These are phyloP conservation scores for Priocnemis perturbator DNA, from an alignment of 2,888 invertebrate genomes.

Conservation along the genomic window DNA sequence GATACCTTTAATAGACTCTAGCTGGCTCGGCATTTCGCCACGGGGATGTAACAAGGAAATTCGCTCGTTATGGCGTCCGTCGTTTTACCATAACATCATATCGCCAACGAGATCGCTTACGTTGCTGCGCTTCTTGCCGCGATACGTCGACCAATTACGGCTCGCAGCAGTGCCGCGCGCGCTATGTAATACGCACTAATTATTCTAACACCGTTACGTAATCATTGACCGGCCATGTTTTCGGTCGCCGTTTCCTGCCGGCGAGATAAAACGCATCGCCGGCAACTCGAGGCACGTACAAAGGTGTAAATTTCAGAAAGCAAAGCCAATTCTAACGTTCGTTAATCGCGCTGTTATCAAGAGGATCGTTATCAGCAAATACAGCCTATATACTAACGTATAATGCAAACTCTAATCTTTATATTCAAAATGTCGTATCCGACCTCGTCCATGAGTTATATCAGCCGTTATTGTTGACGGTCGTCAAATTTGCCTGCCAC, in stretches of 20 bases:
- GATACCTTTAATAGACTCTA: not conserved
- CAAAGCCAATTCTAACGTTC: no score
- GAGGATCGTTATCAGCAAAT: no score
- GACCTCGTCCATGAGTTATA: no score
- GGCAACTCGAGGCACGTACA: no score
- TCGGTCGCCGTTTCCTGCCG: constrained; percentile 42
- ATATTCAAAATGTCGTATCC: no score
- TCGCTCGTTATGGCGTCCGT: constrained; percentile 15
- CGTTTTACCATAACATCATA: constrained; percentile 17
- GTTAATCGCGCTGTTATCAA: no score
- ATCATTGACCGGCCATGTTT: constrained; percentile 48
- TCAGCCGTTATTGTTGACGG: no score
- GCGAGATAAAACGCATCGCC: not conserved
- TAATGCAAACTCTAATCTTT: no score
- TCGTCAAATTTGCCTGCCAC: no score
- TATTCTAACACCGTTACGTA: constrained; percentile 61
- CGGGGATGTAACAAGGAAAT: constrained; percentile 20
- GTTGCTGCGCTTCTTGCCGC: constrained; percentile 25
- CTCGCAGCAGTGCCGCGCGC: constrained; percentile 37
- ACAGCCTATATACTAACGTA: no score
- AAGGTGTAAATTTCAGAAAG: no score
- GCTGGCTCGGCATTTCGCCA: not conserved
- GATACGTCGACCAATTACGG: constrained; percentile 47
- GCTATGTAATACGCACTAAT: constrained; percentile 54
- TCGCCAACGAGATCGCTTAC: constrained; percentile 19